phyloP scores from a whole-genome alignment of 1,140 invertebrate genomes.

The Drosophila novamexicana region DNA sequence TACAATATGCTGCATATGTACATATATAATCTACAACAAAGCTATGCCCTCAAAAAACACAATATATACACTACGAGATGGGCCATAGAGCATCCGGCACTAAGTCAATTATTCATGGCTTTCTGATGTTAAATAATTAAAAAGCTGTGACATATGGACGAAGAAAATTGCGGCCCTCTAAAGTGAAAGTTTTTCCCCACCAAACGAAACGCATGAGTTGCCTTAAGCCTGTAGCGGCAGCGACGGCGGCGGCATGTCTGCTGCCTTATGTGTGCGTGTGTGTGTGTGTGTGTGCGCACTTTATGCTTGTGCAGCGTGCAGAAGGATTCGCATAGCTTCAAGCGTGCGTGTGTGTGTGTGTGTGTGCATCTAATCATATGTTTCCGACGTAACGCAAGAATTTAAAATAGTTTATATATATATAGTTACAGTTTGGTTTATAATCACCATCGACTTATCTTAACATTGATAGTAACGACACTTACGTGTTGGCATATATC shows the following conservation, averaged over 20 bases:
- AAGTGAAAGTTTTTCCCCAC: conserved; percentile 67
- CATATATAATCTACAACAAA: conserved; percentile 17
- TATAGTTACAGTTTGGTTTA: conserved; percentile 11
- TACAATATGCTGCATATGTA: conserved; percentile 8
- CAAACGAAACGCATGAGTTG: conserved; percentile 28
- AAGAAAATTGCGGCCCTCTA: conserved; percentile 29
- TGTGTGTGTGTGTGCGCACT: conserved; percentile 21
- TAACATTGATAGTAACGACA: conserved; percentile 13
- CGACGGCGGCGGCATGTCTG: conserved; percentile 44
- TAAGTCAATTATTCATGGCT: conserved; percentile 15
- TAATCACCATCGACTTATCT: conserved; percentile 45
- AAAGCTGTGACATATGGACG: conserved; percentile 39
- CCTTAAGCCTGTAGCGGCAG: conserved; percentile 39
- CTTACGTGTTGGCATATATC: conserved; percentile 23
- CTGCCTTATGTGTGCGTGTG: conserved; percentile 16
- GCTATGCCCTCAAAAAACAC: background rate
- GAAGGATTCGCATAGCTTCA: conserved; percentile 16
- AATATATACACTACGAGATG: background rate
- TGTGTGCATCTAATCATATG: conserved; percentile 20
- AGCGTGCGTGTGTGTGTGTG: background rate
- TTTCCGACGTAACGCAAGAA: background rate
- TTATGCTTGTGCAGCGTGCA: conserved; percentile 13
- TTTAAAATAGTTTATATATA: background rate
- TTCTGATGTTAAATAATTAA: background rate
- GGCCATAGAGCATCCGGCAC: background rate